A percentile compares a stretch with the other conserved stretches of the same genome.
These are phyloP conservation scores for Schizopygopsis pylzovi DNA, from an alignment of 2,797 vertebrate genomes.

Conservation along the genomic window DNA sequence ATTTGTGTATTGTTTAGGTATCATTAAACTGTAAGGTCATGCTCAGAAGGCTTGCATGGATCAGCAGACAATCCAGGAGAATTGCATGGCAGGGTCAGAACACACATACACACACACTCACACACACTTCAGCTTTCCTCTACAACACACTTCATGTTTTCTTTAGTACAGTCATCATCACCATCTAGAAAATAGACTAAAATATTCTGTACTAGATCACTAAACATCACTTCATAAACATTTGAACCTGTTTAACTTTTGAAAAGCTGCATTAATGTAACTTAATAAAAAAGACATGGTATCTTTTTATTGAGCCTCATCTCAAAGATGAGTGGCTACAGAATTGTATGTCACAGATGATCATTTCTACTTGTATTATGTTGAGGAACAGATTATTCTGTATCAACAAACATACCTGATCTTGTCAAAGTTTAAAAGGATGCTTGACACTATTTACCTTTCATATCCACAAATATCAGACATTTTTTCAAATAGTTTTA, in stretches of 20 bases:
- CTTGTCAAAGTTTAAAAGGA: not conserved
- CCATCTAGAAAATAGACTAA: not conserved
- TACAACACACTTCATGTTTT: not conserved
- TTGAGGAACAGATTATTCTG: not conserved
- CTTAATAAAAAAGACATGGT: not conserved
- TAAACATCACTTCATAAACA: not conserved
- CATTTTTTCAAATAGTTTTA: not conserved
- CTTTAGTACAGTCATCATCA: not conserved
- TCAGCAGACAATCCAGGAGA: not conserved
- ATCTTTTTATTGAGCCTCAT: not conserved
- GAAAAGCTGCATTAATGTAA: not conserved
- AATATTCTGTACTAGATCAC: not conserved
- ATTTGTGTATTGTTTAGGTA: conserved; percentile 15
- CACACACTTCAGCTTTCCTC: not conserved
- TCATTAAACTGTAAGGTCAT: not conserved
- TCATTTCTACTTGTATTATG: not conserved
- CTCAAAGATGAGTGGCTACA: not conserved
- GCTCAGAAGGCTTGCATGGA: not conserved
- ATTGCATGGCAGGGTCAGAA: conserved; percentile 20
- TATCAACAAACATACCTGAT: not conserved
- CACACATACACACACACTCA: not conserved
- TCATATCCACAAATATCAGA: not conserved
- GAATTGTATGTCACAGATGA: not conserved
- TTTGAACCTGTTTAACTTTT: too few relatives aligned
- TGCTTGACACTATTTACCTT: not conserved